A percentile compares a stretch with the other conserved stretches of the same genome.
Conservation (phyloP, 2,797 vertebrate genomes). For the Semotilus atromaculatus region DNA sequence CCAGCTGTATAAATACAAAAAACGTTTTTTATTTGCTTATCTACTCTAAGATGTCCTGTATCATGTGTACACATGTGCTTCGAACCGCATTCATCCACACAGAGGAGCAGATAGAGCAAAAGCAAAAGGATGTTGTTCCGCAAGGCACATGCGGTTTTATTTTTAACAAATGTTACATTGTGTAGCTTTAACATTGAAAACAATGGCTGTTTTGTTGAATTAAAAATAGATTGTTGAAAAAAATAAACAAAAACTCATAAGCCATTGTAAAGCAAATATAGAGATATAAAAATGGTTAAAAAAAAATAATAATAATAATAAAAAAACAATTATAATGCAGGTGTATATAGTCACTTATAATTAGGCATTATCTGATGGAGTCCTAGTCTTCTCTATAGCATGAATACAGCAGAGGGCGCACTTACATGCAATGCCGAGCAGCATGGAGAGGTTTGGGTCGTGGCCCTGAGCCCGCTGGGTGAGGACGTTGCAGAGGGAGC, state of each 20-base stretch:
- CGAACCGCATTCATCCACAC: not conserved
- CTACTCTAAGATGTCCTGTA: not conserved
- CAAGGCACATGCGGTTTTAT: not conserved
- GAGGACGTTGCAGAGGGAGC: constrained; percentile 91
- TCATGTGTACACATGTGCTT: not conserved
- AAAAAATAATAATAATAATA: not conserved
- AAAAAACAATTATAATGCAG: not conserved
- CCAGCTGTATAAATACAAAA: not conserved
- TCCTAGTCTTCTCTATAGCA: not conserved
- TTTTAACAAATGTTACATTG: not conserved
- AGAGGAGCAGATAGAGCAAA: not conserved
- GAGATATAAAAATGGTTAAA: not conserved
- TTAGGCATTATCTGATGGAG: not conserved
- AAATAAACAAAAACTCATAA: not conserved
- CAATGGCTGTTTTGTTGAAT: not conserved
- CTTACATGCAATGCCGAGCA: constrained; percentile 93
- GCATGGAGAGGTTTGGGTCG: constrained; percentile 95
- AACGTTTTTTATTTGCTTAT: not conserved
- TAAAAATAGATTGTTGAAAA: not conserved
- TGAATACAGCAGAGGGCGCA: constrained; percentile 1
- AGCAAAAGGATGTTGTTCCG: not conserved
- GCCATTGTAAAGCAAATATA: not conserved
- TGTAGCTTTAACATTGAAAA: not conserved
- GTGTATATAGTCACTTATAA: not conserved
- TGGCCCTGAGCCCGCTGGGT: constrained; percentile 92